Base-by-base conservation (phyloP, 2,797 vertebrate genomes). In the Coregonus suidteri region DNA sequence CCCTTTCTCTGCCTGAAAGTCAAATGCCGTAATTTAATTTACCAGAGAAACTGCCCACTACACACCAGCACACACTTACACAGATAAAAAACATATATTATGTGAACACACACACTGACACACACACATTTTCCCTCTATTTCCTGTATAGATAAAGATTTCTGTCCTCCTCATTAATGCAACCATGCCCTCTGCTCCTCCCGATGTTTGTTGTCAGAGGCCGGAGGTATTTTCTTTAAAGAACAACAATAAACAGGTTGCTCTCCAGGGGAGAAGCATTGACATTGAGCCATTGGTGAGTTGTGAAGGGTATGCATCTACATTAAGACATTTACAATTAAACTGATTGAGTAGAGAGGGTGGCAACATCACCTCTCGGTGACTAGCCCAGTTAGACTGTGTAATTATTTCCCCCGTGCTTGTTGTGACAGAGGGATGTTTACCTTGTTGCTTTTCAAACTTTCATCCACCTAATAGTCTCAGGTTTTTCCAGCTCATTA, bases 401-500 rank as follows among this genome's bases (percentile, higher is more conserved):
- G 59, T 64, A 25, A 64, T 64, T 64, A 64, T 64, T 83, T 83
- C 86, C 84, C 79, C 75, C 81, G 86, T 82, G 41, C 41, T 64
- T 25, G 56, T 59, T 59, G 59, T 64, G 59, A 64, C 59, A 64
- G 59, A 64, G 20, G 7, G 59, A 64, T 11, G 11, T 25, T 25
- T 25, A 64, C 20, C 59, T 25, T 64, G 59, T 64, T 20, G 56
- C 56, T n/a, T 82, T 47, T 75, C 30, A 64, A 51, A 62, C 52
- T 25, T 73, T 51, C 83, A 85, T 83, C 41, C 41, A 81, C 82
- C 77, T 86, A 80, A 89, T 85, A 89, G 86, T 88, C 91, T 91
- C 90, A 15, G 20, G 9, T 47, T 47, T 31, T 52, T 52, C 41
- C 70, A 91, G 87, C 91, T 93, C 93, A 94, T 94, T 94, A 94